Percentiles rank a stretch among this genome's conserved stretches.
Conservation (phyloP, 2,797 vertebrate genomes). For the Tenualosa ilisha region DNA sequence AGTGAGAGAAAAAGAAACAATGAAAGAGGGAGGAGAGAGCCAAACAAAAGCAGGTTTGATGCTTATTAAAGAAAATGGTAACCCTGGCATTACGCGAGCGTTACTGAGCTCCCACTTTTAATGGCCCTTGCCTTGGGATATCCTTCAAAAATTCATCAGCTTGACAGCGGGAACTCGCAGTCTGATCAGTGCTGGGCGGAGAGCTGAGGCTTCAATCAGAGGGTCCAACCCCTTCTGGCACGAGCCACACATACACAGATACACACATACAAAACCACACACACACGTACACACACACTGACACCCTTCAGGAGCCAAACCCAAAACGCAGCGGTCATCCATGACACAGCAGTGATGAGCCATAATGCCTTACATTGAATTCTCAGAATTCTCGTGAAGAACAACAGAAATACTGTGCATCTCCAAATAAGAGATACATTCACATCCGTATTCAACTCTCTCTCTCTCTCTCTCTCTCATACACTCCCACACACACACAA, state of each 20-base stretch:
- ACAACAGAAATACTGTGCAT: neutral
- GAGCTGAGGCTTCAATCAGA: constrained; percentile 58
- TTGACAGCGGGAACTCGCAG: constrained; percentile 79
- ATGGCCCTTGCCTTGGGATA: constrained; percentile 76
- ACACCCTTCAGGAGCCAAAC: constrained; percentile 47
- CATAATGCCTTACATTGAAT: neutral
- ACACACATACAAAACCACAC: neutral
- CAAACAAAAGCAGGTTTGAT: constrained; percentile 67
- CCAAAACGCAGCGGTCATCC: constrained; percentile 35
- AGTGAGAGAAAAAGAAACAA: constrained; percentile 39
- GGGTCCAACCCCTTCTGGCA: constrained; percentile 31
- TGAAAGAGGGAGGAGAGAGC: constrained; percentile 29
- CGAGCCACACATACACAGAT: constrained; percentile 25
- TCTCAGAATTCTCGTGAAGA: neutral
- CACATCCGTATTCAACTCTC: neutral
- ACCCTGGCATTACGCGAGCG: constrained; percentile 74
- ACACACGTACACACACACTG: constrained; percentile 36
- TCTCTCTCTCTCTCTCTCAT: constrained; percentile 23
- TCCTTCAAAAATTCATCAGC: constrained; percentile 84
- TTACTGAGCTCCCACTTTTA: constrained; percentile 65
- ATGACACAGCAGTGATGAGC: constrained; percentile 29
- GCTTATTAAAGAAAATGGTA: constrained; percentile 84
- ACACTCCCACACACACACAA: constrained; percentile 16
- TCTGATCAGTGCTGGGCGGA: constrained; percentile 76
- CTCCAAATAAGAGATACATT: constrained; percentile 26